These are phyloP conservation scores for Chloromyia formosa DNA, from an alignment of 2,888 invertebrate genomes.

Conservation along the genomic window DNA sequence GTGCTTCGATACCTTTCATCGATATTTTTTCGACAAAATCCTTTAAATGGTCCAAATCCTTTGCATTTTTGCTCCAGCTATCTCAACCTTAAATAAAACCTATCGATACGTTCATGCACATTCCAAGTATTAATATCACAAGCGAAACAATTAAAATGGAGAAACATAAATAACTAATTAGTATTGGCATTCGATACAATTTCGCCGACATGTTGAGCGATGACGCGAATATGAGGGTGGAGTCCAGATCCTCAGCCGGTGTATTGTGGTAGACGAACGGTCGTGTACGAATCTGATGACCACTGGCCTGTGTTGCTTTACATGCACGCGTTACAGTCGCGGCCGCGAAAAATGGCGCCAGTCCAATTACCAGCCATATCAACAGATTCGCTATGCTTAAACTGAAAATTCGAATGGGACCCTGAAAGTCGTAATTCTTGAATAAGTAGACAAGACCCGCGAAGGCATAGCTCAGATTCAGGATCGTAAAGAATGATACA, in stretches of 20 bases:
- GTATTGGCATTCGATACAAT: conserved; percentile 77
- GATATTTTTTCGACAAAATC: too few species aligned
- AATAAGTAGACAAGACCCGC: conserved; percentile 77
- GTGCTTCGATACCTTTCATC: too few species aligned
- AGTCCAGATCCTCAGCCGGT: conserved; percentile 77
- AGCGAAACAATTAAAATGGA: conserved; percentile 70
- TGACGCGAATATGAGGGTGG: conserved; percentile 79
- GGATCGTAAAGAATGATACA: conserved; percentile 78
- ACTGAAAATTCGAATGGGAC: conserved; percentile 69
- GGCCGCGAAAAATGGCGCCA: conserved; percentile 69
- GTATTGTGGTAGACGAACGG: conserved; percentile 85
- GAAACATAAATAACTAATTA: conserved; percentile 74
- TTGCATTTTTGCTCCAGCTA: too few species aligned
- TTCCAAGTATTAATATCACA: conserved; percentile 74
- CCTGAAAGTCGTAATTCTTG: conserved; percentile 68
- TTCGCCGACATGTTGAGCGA: conserved; percentile 78
- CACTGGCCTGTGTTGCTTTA: conserved; percentile 74
- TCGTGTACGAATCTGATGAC: conserved; percentile 79
- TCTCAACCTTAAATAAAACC: conserved; percentile 48
- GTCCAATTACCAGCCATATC: conserved; percentile 58
- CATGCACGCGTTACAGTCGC: conserved; percentile 79
- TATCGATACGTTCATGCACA: conserved; percentile 66
- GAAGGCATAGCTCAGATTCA: conserved; percentile 77
- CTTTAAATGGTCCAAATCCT: too few species aligned
- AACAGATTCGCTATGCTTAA: conserved; percentile 73